Evolutionary conservation across 30 jellyfish, hydroid and myxozoan species (phyloP).

Genomic region (Hydra vulgaris): DNA sequence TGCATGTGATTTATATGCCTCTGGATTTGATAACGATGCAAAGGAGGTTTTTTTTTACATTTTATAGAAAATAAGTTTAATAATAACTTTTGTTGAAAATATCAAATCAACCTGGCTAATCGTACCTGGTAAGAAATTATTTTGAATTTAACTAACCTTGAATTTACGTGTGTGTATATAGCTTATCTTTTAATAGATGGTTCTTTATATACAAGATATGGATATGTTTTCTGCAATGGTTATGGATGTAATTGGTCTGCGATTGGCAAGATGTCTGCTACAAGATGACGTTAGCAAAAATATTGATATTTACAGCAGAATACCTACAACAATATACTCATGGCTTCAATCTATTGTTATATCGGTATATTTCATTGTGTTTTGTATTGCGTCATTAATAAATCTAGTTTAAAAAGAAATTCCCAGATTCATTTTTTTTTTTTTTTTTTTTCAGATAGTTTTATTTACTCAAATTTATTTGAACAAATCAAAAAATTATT

Average conservation of each 20-base stretch:
- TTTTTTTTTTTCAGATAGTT: too few relatives aligned
- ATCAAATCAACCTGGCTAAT: too few relatives aligned
- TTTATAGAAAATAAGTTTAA: too few relatives aligned
- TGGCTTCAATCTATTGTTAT: slow-evolving; percentile 18
- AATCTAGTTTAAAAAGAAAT: too few relatives aligned
- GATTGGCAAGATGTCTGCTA: slow-evolving; percentile 14
- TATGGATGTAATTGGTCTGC: slow-evolving; percentile 13
- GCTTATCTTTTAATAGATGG: slow-evolving; percentile 1
- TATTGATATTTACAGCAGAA: slow-evolving; percentile 8
- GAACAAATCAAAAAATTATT: too few relatives aligned
- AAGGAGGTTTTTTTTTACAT: slow-evolving; percentile 16
- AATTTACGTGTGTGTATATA: neutral
- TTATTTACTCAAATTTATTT: too few relatives aligned
- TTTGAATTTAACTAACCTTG: too few relatives aligned
- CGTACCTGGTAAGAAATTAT: too few relatives aligned
- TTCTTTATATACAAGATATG: neutral
- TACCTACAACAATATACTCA: slow-evolving; percentile 3
- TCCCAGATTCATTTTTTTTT: too few relatives aligned
- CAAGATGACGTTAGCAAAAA: neutral
- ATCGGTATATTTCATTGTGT: too few relatives aligned
- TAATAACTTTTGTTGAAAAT: too few relatives aligned
- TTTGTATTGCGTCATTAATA: too few relatives aligned
- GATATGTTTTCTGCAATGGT: slow-evolving; percentile 11
- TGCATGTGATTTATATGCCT: slow-evolving; percentile 12
- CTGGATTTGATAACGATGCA: slow-evolving; percentile 22